phyloP scores from a whole-genome alignment of 2,113 vertebrate genomes.

The Notothenia rossii region DNA sequence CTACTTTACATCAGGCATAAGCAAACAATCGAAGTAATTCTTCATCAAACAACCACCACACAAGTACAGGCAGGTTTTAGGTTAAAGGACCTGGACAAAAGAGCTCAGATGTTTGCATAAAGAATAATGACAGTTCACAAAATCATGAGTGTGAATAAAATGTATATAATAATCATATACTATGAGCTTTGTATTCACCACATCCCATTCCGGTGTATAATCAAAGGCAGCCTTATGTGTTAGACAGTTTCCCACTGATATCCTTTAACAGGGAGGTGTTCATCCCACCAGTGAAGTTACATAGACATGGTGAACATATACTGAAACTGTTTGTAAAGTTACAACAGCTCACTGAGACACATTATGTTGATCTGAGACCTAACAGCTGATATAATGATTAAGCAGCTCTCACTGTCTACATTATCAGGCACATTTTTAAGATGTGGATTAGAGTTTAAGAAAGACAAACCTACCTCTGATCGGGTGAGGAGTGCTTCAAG shows the following conservation, averaged over 20 bases:
- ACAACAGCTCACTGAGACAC: too few species aligned
- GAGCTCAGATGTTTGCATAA: neutral
- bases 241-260: neutral
- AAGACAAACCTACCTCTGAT: neutral
- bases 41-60: neutral
- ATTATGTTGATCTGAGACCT: neutral
- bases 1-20: neutral
- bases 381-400: neutral
- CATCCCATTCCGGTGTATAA: neutral
- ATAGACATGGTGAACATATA: neutral
- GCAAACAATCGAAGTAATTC: neutral
- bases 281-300: neutral
- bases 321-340: neutral
- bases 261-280: neutral
- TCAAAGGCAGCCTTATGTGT: neutral
- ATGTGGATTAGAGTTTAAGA: neutral
- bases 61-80: neutral
- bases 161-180: too few species aligned
- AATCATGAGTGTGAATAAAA: neutral
- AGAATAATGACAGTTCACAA: neutral
- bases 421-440: neutral
- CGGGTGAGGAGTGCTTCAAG: neutral
- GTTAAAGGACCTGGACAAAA: neutral
- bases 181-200: neutral
- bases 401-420: neutral